phyloP scores from a whole-genome alignment of 2,113 vertebrate species.

The Mungos mungo region DNA sequence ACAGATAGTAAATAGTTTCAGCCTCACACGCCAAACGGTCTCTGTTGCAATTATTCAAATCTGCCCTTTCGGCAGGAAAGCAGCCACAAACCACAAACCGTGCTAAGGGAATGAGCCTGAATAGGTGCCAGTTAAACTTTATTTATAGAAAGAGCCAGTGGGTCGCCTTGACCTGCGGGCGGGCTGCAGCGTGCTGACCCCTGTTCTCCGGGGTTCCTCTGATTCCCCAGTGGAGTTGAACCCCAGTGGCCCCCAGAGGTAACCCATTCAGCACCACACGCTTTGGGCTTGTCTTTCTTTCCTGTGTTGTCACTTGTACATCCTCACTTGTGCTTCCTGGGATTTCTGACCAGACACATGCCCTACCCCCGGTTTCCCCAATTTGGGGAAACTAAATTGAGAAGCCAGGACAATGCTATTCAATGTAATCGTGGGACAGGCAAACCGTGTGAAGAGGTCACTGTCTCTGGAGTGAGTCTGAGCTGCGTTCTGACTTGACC shows the following conservation, averaged over 20 bases:
- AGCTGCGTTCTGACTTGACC: neutral
- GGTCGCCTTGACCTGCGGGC: neutral
- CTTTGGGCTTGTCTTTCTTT: neutral
- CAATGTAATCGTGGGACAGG: neutral
- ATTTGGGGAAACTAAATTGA: neutral
- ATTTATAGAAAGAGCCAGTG: neutral
- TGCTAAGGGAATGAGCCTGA: neutral
- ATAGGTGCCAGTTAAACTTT: neutral
- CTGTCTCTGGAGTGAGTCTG: no score
- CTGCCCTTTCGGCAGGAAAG: neutral
- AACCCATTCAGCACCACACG: neutral
- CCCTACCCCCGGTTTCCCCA: neutral
- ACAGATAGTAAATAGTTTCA: neutral
- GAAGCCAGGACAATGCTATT: neutral
- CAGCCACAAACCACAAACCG: neutral
- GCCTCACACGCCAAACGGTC: fast-evolving
- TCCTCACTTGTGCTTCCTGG: neutral
- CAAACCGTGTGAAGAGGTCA: neutral
- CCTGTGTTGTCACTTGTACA: fast-evolving
- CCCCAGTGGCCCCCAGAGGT: neutral
- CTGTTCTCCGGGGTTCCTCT: fast-evolving
- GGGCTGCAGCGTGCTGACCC: neutral
- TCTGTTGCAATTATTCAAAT: neutral
- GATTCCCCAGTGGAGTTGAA: neutral
- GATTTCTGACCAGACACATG: neutral